Percentiles rank a stretch among this genome's conserved stretches.
phyloP scores from a whole-genome alignment of 1,140 invertebrate genomes.

The Phocides pigmalion region DNA sequence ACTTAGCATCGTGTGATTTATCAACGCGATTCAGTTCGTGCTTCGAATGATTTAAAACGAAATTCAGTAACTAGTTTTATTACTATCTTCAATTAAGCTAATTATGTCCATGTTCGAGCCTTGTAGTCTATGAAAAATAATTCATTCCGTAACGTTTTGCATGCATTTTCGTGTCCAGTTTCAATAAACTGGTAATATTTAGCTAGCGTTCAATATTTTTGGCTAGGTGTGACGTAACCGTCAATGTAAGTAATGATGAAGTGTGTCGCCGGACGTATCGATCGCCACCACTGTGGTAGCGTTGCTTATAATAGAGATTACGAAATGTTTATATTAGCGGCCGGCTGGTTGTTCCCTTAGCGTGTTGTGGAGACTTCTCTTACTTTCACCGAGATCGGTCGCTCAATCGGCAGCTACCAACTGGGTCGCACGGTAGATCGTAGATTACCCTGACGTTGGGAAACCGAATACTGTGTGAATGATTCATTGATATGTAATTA shows the following conservation, averaged over 20 bases:
- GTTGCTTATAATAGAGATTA: conserved; percentile 59
- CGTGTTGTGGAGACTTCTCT: conserved; percentile 54
- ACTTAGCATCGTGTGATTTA: conserved; percentile 4
- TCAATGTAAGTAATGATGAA: conserved; percentile 49
- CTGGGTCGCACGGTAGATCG: conserved; percentile 54
- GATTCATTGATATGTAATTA: conserved; percentile 37
- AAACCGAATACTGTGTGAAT: conserved; percentile 36
- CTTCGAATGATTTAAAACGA: not conserved
- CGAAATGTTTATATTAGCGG: conserved; percentile 63
- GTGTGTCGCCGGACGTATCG: conserved; percentile 48
- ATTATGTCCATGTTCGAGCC: conserved; percentile 3
- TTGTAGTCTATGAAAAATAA: not conserved
- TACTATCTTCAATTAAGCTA: not conserved
- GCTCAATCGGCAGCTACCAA: conserved; percentile 45
- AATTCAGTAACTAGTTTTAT: not conserved
- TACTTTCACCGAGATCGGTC: conserved; percentile 68
- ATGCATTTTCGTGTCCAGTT: not conserved
- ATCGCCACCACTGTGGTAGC: conserved; percentile 39
- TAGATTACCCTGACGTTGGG: conserved; percentile 47
- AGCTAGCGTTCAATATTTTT: conserved; percentile 43
- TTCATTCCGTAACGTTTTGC: not conserved
- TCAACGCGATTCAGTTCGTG: conserved; percentile 2
- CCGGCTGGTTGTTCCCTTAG: conserved; percentile 49
- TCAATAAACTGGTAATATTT: conserved; percentile 1
- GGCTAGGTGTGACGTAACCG: conserved; percentile 54